Evolutionary conservation across 1,140 invertebrate species (phyloP).

Genomic region (Danaus melanippus): DNA sequence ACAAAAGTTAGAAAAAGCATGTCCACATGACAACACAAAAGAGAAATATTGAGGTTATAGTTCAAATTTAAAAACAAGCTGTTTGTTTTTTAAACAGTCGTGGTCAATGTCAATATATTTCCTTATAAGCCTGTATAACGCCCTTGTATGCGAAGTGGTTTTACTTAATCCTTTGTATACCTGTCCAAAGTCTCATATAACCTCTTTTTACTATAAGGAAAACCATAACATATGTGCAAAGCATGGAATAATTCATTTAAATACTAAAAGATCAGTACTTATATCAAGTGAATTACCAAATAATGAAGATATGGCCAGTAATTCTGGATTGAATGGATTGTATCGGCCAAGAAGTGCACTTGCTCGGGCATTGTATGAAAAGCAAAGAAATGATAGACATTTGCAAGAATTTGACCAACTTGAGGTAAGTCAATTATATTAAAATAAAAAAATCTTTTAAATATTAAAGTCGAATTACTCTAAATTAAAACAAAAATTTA

Average conservation of each 20-base stretch:
- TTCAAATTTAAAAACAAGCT: conserved; percentile 11
- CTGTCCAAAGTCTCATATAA: conserved; percentile 31
- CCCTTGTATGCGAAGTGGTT: conserved; percentile 14
- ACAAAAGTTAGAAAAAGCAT: neutral
- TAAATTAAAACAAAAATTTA: no score
- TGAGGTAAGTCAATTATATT: conserved; percentile 70
- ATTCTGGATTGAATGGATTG: conserved; percentile 46
- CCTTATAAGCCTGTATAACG: conserved; percentile 11
- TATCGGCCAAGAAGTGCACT: conserved; percentile 76
- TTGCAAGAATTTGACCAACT: conserved; percentile 77
- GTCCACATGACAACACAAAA: neutral
- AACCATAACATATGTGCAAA: conserved; percentile 35
- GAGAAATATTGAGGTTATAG: conserved; percentile 20
- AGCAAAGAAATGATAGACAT: conserved; percentile 77
- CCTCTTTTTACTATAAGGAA: conserved; percentile 50
- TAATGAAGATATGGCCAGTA: conserved; percentile 42
- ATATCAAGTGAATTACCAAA: conserved; percentile 11
- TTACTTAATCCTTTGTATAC: conserved; percentile 12
- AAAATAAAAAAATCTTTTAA: no score
- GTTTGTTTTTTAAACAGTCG: conserved; percentile 6
- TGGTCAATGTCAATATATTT: conserved; percentile 21
- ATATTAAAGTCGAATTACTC: no score
- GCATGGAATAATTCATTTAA: conserved; percentile 35
- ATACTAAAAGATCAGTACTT: conserved; percentile 8
- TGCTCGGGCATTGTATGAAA: conserved; percentile 79